These are phyloP conservation scores for Caenorhabditis brenneri DNA, from an alignment of 1,140 invertebrate genomes.

Conservation along the genomic window DNA sequence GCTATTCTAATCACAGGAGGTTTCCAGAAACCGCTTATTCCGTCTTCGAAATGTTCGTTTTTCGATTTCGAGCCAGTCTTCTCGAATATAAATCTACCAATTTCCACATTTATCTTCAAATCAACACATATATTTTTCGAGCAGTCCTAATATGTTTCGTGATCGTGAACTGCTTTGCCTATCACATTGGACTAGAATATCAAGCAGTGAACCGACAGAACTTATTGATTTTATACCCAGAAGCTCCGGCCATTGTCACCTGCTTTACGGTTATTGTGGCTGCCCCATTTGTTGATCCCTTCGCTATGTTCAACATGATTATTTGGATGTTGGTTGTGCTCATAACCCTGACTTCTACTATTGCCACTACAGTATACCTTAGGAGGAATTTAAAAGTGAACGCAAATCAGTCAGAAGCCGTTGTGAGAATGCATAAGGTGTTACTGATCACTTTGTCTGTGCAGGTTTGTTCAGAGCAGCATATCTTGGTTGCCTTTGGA, in stretches of 20 bases:
- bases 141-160: not conserved
- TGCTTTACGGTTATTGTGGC: not conserved
- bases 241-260: not conserved
- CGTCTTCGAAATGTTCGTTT: not conserved
- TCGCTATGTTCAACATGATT: not conserved
- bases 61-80: not conserved
- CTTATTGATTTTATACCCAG: not conserved
- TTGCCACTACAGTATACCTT: not conserved
- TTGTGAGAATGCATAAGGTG: not conserved
- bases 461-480: not conserved
- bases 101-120: not conserved
- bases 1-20: not conserved
- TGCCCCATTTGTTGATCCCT: not conserved
- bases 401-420: not conserved
- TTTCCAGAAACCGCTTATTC: conserved; percentile 1
- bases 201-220: not conserved
- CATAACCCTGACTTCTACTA: not conserved
- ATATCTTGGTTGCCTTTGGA: too few relatives aligned
- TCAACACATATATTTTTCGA: not conserved
- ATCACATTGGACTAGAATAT: not conserved
- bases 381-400: not conserved
- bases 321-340: not conserved
- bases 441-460: not conserved
- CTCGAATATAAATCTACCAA: not conserved
- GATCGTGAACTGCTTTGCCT: not conserved